phyloP scores from a whole-genome alignment of 2,797 vertebrate genomes.

The Gymnothorax reevesii region DNA sequence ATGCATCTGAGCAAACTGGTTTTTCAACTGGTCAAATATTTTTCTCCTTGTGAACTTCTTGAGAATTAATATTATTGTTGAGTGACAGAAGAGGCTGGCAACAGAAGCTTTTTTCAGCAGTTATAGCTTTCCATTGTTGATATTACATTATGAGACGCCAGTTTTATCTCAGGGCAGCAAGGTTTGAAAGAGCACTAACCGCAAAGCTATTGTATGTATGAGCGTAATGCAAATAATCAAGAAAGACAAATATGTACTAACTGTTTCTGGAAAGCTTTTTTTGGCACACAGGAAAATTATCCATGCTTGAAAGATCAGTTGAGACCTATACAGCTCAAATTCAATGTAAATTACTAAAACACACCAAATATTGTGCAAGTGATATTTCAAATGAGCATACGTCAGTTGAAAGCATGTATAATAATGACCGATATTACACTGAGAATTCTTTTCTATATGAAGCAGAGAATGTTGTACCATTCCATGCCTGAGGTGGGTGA shows the following conservation, averaged over 20 bases:
- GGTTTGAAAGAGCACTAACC: not conserved
- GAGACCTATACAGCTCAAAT: not conserved
- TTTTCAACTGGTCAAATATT: not conserved
- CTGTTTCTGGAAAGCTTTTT: not conserved
- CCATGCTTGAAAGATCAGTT: not conserved
- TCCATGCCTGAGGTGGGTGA: not conserved
- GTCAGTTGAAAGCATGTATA: not conserved
- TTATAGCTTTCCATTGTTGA: not conserved
- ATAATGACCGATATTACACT: not conserved
- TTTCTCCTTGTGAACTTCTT: not conserved
- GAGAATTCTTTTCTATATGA: not conserved
- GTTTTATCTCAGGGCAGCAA: not conserved
- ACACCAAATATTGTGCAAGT: not conserved
- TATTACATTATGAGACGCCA: not conserved
- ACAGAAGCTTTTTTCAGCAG: too few species aligned
- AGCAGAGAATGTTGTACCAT: not conserved
- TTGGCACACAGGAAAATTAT: not conserved
- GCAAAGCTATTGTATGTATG: not conserved
- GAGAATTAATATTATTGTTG: not conserved
- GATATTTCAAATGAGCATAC: not conserved
- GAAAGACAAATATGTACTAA: not conserved
- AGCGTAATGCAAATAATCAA: not conserved
- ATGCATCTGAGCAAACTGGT: not conserved
- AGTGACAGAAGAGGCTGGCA: too few species aligned
- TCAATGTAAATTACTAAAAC: not conserved